Conservation (phyloP, 2,888 invertebrate species). For the Meghimatium bilineatum region DNA sequence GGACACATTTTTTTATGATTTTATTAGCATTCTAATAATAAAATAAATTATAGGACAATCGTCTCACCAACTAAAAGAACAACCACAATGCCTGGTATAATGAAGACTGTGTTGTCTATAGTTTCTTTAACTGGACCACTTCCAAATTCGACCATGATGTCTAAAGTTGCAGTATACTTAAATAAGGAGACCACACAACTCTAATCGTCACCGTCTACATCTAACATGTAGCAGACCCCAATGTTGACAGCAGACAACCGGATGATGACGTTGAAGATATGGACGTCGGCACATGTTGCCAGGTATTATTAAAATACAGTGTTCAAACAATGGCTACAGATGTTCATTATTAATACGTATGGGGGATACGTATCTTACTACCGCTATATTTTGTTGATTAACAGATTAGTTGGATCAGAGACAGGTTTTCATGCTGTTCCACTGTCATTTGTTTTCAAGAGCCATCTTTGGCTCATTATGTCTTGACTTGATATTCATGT, state of each 20-base stretch:
- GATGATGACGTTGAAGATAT: slow-evolving; percentile 41
- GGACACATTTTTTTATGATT: too few relatives aligned
- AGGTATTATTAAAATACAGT: background rate
- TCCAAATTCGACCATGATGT: slow-evolving; percentile 88
- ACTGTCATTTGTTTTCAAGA: too few relatives aligned
- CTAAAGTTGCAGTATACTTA: background rate
- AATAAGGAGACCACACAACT: background rate
- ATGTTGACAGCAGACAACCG: slow-evolving; percentile 27
- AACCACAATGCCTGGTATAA: slow-evolving; percentile 89
- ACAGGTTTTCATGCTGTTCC: too few relatives aligned
- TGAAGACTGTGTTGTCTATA: slow-evolving; percentile 91
- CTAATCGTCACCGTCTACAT: background rate
- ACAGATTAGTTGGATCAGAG: too few relatives aligned
- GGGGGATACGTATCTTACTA: too few relatives aligned
- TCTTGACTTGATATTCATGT: too few relatives aligned
- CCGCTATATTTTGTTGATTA: too few relatives aligned
- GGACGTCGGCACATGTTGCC: background rate
- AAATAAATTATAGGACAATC: too few relatives aligned
- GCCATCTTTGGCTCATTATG: too few relatives aligned
- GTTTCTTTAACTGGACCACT: slow-evolving; percentile 90
- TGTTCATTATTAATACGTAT: too few relatives aligned
- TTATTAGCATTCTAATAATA: too few relatives aligned
- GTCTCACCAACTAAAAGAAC: slow-evolving; percentile 86
- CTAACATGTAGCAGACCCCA: background rate
- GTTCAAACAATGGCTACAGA: too few relatives aligned